Base-by-base conservation (phyloP, 2,888 invertebrate species). In the Ptychoptera contaminata region DNA sequence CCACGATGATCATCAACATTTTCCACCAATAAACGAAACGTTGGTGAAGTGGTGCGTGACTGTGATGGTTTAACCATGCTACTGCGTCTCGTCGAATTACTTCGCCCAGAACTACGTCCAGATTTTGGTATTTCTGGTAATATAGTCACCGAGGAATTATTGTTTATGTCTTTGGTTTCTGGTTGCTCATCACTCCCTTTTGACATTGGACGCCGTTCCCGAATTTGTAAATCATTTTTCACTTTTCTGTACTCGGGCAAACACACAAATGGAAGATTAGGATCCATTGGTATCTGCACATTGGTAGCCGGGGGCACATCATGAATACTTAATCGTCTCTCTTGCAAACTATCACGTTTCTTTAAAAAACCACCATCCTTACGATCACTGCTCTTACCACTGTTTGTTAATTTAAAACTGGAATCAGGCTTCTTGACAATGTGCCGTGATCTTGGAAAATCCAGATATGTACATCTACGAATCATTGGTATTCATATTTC, bases 191-290 rank as follows among this genome's bases (percentile, higher is more conserved):
- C 35, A 30, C 50, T 49, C 43, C 53, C 51, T 30, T 49, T 48
- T 34, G 54, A 49, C 5, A 62, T 55, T 2, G 58, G 56, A 40
- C 58, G 53, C 40, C 62, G 63, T 31, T 63, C 58, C 39, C 60
- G 62, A 43, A 58, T 57, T 10, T 43, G 34, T 23, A 47, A 29
- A 34, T 47, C 47, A 1, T 30, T 32, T 37, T 45, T 42, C 8
- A 65, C 65, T 12, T 58, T 56, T 11, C 65, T 56, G 23, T 65
- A 65, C 46, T 65, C 65, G 8, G 65, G 65, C n/a, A 60, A 58
- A 43, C 54, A 53, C 38, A 57, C 56, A 15, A 65, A 44, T 47
- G 62, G 59, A 12, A 50, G 32, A 16, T 50, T 46, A 5, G 40
- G 8, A 32, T 48, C 7, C 4, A 23, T 23, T 16, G 40, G 35